Conservation (phyloP, 2,888 invertebrate species). For the Tipula helvola region DNA sequence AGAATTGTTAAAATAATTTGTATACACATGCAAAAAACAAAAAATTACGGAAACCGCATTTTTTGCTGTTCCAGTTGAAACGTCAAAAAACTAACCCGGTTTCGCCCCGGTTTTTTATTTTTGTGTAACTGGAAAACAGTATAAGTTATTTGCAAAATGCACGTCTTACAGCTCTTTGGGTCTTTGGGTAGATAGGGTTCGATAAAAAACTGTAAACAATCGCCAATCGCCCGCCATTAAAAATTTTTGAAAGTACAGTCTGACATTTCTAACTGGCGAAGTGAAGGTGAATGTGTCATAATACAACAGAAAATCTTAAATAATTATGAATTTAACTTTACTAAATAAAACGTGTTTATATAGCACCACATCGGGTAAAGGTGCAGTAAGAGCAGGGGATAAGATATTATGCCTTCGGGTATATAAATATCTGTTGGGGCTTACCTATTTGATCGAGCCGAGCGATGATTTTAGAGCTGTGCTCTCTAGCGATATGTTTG, state of each 20-base stretch:
- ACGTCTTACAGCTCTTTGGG: too few species aligned
- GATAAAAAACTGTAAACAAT: neutral
- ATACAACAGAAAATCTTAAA: too few species aligned
- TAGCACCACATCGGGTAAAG: neutral
- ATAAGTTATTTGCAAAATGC: too few species aligned
- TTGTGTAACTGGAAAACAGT: too few species aligned
- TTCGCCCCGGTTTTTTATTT: too few species aligned
- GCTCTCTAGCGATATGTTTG: constrained; percentile 29
- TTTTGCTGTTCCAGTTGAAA: too few species aligned
- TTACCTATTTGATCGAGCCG: neutral
- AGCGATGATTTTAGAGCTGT: neutral
- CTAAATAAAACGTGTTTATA: constrained; percentile 12
- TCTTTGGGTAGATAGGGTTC: neutral
- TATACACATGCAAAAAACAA: too few species aligned
- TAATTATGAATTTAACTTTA: neutral
- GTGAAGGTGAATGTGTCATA: too few species aligned
- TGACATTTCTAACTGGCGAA: neutral
- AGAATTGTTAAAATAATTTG: too few species aligned
- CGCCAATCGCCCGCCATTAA: neutral
- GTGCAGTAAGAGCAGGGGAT: neutral
- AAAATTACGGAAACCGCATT: too few species aligned
- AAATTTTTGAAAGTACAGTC: neutral
- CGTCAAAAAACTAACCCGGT: too few species aligned
- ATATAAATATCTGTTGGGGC: neutral
- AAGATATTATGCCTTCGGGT: neutral